A percentile compares a stretch with the other conserved stretches of the same genome.
Conservation (phyloP, 35 echinoderm and acorn worm species). For the Lytechinus pictus region DNA sequence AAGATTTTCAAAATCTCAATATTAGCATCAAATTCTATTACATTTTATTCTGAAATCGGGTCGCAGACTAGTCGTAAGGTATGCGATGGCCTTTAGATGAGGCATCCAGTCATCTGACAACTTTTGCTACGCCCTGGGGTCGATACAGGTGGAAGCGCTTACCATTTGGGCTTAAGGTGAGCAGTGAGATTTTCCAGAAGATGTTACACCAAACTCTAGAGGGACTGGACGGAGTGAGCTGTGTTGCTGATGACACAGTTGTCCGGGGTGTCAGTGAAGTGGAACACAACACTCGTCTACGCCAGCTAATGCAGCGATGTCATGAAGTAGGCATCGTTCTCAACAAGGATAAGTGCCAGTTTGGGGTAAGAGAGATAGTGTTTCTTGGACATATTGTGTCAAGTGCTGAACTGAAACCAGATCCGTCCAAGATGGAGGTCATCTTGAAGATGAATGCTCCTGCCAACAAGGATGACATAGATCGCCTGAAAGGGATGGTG, state of each 20-base stretch:
- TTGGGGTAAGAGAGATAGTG: background rate
- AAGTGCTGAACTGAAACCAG: conserved; percentile 46
- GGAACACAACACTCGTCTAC: conserved; percentile 41
- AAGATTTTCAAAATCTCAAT: too few species aligned
- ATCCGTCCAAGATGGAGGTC: conserved; percentile 59
- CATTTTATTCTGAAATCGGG: too few species aligned
- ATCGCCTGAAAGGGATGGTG: background rate
- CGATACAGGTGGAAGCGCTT: conserved; percentile 73
- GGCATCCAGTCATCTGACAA: conserved; percentile 68
- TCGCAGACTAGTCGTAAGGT: too few species aligned
- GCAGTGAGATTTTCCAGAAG: conserved; percentile 74
- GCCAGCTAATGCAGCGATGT: conserved; percentile 52
- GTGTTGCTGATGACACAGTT: conserved; percentile 68
- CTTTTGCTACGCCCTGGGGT: conserved; percentile 64
- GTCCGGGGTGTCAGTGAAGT: conserved; percentile 38
- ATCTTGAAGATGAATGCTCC: conserved; percentile 52
- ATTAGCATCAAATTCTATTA: too few species aligned
- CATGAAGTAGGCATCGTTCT: conserved; percentile 61
- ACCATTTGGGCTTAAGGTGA: conserved; percentile 77
- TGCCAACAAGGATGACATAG: conserved; percentile 38
- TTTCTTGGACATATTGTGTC: conserved; percentile 75
- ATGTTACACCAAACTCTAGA: conserved; percentile 58
- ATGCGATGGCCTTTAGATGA: too few species aligned
- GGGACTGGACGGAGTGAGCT: conserved; percentile 56
- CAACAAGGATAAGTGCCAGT: conserved; percentile 74